These are phyloP conservation scores for Cephus pygmeus DNA, from an alignment of 2,888 invertebrate genomes.

Conservation along the genomic window DNA sequence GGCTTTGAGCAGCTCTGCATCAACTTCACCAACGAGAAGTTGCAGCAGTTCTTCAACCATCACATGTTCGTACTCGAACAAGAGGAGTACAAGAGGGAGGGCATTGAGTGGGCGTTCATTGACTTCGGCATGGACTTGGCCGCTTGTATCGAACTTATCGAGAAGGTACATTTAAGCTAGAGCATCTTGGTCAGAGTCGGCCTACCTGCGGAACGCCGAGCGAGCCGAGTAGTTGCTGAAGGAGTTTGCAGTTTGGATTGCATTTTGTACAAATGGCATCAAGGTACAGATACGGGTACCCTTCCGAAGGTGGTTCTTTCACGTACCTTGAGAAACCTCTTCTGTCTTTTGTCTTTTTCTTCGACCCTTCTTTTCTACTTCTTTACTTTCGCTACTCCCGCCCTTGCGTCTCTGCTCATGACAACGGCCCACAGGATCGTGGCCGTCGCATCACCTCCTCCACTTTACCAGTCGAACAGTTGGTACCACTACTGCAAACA, in stretches of 20 bases:
- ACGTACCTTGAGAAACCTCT: background rate
- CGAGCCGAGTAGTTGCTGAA: constrained; percentile 7
- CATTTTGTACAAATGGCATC: background rate
- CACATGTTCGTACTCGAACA: constrained; percentile 98
- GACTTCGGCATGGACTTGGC: constrained; percentile 98
- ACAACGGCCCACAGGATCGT: background rate
- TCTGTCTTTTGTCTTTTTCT: background rate
- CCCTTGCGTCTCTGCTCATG: background rate
- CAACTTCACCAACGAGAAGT: constrained; percentile 98
- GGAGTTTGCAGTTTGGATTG: background rate
- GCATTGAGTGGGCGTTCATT: constrained; percentile 96
- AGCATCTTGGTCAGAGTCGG: background rate
- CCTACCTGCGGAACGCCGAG: background rate
- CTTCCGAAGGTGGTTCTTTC: background rate
- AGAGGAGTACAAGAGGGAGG: constrained; percentile 95
- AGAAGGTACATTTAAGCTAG: constrained; percentile 76
- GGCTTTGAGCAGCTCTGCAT: constrained; percentile 98
- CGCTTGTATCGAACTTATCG: constrained; percentile 95
- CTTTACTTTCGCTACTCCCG: background rate
- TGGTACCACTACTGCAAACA: background rate
- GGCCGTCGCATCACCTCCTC: background rate
- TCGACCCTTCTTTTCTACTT: background rate
- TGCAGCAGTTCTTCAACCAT: constrained; percentile 98
- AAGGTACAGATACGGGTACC: constrained; percentile 41
- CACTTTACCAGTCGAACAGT: background rate